Base-by-base conservation (phyloP, 2,888 invertebrate species). In the Carterocephalus palaemon region DNA sequence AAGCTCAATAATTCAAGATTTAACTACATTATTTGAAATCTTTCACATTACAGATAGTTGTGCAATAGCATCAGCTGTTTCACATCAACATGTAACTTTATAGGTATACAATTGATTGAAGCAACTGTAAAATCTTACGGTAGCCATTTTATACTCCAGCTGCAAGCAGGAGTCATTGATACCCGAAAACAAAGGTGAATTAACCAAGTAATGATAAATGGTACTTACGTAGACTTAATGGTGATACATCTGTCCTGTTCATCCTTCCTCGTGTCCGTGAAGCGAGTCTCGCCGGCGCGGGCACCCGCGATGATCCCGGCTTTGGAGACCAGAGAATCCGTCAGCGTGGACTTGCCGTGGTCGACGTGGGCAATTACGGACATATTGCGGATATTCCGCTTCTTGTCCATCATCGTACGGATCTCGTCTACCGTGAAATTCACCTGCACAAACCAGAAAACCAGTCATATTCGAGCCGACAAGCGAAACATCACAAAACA, bases 341-440 rank as follows among this genome's bases (percentile, higher is more conserved):
- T 99, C 77, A 99, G 88, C 47, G 99, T 99, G 60, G 99, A 99
- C 89, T 99, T 99, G 77, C 99, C 99, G 87, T 99, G 99, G 90
- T 99, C 99, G 62, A 99, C 99, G 89, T 99, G 99, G 69, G 99
- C 99, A 82, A 99, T 99, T 88, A 99, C 99, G 78, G 99, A 99
- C 99, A 99, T 99, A 90, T 99, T 99, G 82, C 99, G 94, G 90
- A 99, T 99, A 85, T 99, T 99, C 90, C 91, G 91, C 91, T 99
- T 99, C 88, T 96, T 96, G 95, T 99, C 99, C 99, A 99, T 99
- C 94, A 99, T 96, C 82, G 75, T 90, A 89, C 99, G 96, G 91
- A 99, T 99, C 91, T 99, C 98, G 91, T 99, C 99, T 89, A 99
- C 96, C 61, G 99, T 99, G 89, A 99, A 99, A 93, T 99, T 99